phyloP scores from a whole-genome alignment of 1,140 invertebrate genomes.

The Leucophenga varia region DNA sequence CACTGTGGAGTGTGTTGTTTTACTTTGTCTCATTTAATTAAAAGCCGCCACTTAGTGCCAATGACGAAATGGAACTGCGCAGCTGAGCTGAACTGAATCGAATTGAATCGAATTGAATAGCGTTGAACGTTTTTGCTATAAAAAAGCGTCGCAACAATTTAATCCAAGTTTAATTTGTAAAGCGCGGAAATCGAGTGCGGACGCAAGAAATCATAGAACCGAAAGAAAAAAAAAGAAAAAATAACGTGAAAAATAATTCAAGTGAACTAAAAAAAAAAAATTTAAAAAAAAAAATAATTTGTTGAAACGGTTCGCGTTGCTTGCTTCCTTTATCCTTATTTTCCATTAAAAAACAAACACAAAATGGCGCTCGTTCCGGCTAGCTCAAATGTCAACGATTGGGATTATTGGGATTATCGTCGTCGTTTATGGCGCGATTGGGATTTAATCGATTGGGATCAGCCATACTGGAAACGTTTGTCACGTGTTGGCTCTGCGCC shows the following conservation, averaged over 20 bases:
- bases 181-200: constrained; percentile 49
- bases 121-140: no score
- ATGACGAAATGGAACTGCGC: no score
- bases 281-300: no score
- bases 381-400: constrained; percentile 34
- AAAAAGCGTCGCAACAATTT: constrained; percentile 31
- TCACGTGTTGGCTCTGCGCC: constrained; percentile 46
- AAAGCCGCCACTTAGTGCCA: no score
- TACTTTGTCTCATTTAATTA: no score
- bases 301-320: constrained; percentile 28
- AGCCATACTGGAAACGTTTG: constrained; percentile 51
- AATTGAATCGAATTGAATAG: no score
- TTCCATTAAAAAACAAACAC: neutral
- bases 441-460: constrained; percentile 45
- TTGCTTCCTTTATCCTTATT: no score
- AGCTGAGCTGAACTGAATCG: constrained; percentile 11
- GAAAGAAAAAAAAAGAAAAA: constrained; percentile 17
- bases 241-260: constrained; percentile 20
- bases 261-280: constrained; percentile 3
- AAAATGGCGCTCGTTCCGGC: constrained; percentile 48
- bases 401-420: constrained; percentile 54
- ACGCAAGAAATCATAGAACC: constrained; percentile 33
- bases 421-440: constrained; percentile 51
- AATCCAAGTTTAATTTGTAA: constrained; percentile 47
- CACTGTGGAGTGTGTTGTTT: no score